phyloP scores from a whole-genome alignment of 1,140 invertebrate species.

The Aphaenogaster floridana region DNA sequence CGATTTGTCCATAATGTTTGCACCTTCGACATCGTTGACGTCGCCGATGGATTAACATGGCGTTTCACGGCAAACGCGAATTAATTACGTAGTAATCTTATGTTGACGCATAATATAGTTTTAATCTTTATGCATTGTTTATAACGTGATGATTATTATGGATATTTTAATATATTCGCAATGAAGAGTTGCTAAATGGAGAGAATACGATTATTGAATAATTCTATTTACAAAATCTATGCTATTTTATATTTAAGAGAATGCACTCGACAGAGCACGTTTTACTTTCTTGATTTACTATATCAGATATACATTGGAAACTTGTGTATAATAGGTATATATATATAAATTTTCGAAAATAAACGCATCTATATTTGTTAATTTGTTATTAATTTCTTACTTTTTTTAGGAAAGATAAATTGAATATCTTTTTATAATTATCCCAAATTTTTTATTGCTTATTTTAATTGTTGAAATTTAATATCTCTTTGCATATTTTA shows the following conservation, averaged over 20 bases:
- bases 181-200: not conserved
- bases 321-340: not conserved
- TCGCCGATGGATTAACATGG: not conserved
- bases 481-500: slow-evolving; percentile 33
- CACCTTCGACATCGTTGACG: slow-evolving; percentile 14
- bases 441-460: not conserved
- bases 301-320: not conserved
- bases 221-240: not conserved
- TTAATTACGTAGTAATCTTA: not conserved
- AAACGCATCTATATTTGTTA: not conserved
- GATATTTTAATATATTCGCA: not conserved
- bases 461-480: slow-evolving; percentile 51
- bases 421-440: not conserved
- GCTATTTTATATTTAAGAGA: not conserved
- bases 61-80: not conserved
- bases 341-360: not conserved
- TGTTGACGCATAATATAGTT: not conserved
- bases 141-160: not conserved
- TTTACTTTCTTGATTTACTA: not conserved
- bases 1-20: slow-evolving; percentile 23
- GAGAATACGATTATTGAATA: not conserved
- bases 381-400: not conserved
- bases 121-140: not conserved
- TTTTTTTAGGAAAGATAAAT: not conserved
- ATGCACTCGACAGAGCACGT: not conserved